Evolutionary conservation across 2,888 invertebrate species (phyloP), one percentile per base, ranked within the genome.

Genomic region (Mythimna albipuncta): DNA sequence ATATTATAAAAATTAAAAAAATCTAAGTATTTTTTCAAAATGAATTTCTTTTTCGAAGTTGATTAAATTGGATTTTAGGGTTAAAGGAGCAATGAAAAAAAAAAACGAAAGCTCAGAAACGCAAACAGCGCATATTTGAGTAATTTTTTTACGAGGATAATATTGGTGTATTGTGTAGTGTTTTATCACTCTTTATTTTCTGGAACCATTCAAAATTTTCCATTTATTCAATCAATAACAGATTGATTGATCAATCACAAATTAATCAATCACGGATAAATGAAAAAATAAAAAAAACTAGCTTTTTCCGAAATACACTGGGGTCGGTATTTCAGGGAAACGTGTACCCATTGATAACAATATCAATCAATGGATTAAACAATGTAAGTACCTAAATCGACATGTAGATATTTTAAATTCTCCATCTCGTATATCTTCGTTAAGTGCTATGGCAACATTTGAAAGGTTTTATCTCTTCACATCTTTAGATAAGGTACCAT

Each of bases 401-500:
- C 59, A 6, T 11, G 59, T 13, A 61, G 3, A 41, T 61, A 61
- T 6, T 61, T 3, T n/a, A 41, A 41, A 38, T 41, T 41, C 13
- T 21, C 11, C 41, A 21, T 61, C 21, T 61, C 13, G 13, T 41
- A 6, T 41, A 6, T 61, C 6, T 59, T 21, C n/a, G 7, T 38
- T 59, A 41, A 59, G 38, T 38, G 13, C 16, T 21, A 7, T 41
- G 13, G 38, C 61, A 44, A 61, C 61, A 21, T 41, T 7, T 41
- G 2, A 6, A 21, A 7, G 61, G 21, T 13, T 41, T 61, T 61
- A 61, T 61, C 61, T 21, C 13, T 38, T 2, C 13, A 61, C 21
- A 61, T 41, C 41, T 41, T 41, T 21, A 21, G 61, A 61, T 61
- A 61, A 21, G 35, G 38, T n/a, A 13, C 41, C 61, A 61, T 61